These are phyloP conservation scores for Ridgeia piscesae DNA, from an alignment of 1,140 invertebrate genomes.

Conservation along the genomic window DNA sequence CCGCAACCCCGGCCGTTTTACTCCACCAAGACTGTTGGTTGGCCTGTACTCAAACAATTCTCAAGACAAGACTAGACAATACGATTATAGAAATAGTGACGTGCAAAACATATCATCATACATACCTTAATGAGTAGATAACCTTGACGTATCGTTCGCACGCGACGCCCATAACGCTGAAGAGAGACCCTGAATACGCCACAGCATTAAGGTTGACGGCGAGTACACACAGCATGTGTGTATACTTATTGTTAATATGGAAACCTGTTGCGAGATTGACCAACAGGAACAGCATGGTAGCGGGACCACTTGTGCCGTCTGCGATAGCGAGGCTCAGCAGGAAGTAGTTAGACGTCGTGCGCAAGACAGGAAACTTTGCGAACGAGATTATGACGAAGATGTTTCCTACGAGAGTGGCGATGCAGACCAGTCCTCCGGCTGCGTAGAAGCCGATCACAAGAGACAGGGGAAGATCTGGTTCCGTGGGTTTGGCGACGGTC, in stretches of 20 bases:
- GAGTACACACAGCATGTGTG: neutral
- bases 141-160: neutral
- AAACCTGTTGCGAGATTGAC: neutral
- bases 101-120: neutral
- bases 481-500: neutral
- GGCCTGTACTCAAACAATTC: too few species aligned
- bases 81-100: neutral
- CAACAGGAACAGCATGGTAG: conserved; percentile 20
- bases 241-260: neutral
- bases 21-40: too few species aligned
- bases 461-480: neutral
- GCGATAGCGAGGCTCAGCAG: conserved; percentile 62
- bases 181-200: neutral
- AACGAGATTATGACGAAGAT: conserved; percentile 92
- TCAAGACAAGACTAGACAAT: too few species aligned
- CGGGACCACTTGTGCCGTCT: conserved; percentile 24
- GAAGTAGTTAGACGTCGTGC: conserved; percentile 96
- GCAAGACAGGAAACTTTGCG: conserved; percentile 88
- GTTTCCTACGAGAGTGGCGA: conserved; percentile 66
- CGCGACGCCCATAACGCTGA: neutral
- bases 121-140: neutral
- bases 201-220: neutral
- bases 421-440: neutral
- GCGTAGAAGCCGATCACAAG: conserved; percentile 16
- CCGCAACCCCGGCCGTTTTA: too few species aligned